Base-by-base conservation (phyloP, 2,888 invertebrate species). In the Pyrocoelia pectoralis region DNA sequence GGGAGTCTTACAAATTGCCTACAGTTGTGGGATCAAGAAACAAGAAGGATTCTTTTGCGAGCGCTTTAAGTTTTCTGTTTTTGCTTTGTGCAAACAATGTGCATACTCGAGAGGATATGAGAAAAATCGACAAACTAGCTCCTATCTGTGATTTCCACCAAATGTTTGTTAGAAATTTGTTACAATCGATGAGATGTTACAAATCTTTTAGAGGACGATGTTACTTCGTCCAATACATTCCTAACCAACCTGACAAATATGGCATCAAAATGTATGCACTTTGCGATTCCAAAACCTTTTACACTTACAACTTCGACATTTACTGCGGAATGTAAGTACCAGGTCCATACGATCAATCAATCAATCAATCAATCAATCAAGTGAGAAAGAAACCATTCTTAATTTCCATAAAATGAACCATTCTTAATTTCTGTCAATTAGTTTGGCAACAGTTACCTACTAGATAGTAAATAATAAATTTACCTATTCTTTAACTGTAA, bases 311-410 rank as follows among this genome's bases (percentile, higher is more conserved):
- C n/a, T n/a, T n/a, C n/a, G n/a, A n/a, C n/a, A n/a, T n/a, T n/a
- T 73, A 71, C 51, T 70, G 69, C 51, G 69, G 67, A 43, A 59
- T 57, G 49, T 71, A 72, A 70, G 51, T 33, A 14, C 55, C 58
- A 40, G 70, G 73, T 17, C 68, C 67, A 2, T 71, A 70, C 46
- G 17, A 29, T 5, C 49, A 51, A 10, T 68, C 65, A 12, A 70
- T 70, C 54, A 41, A 1, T n/a, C n/a, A n/a, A n/a, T n/a, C n/a
- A n/a, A n/a, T n/a, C n/a, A n/a, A n/a, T n/a, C n/a, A n/a, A n/a
- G n/a, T n/a, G n/a, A n/a, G n/a, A n/a, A n/a, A n/a, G n/a, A n/a
- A n/a, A n/a, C n/a, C n/a, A n/a, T n/a, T n/a, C n/a, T n/a, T n/a
- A n/a, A n/a, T n/a, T n/a, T n/a, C n/a, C n/a, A n/a, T n/a, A n/a